These are phyloP conservation scores for Syndactyla subalaris DNA, from an alignment of 2,797 vertebrate genomes.

Conservation along the genomic window DNA sequence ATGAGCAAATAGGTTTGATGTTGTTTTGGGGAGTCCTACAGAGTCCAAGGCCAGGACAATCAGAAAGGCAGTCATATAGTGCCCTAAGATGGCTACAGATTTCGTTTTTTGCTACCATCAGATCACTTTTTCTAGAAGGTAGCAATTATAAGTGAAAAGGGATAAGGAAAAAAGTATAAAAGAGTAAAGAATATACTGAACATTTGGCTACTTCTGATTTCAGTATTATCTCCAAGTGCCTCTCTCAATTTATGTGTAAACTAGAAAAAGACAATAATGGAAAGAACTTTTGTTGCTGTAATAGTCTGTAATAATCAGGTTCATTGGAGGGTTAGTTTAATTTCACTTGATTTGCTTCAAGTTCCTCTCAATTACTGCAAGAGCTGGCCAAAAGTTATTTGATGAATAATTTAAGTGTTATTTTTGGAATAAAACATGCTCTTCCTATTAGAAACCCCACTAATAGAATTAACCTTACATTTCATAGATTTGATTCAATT, in stretches of 20 bases:
- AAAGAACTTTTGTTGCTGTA: background rate
- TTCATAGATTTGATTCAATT: background rate
- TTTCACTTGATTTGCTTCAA: background rate
- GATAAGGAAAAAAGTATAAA: background rate
- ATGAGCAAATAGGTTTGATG: background rate
- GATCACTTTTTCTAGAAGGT: background rate
- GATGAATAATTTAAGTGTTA: background rate
- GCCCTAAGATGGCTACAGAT: background rate
- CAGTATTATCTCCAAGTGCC: background rate
- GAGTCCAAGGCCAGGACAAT: background rate
- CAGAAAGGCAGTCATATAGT: background rate
- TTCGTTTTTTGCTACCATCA: background rate
- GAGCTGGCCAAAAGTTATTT: background rate
- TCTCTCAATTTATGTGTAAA: background rate
- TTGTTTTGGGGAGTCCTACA: background rate
- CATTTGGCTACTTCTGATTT: background rate
- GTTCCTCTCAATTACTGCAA: background rate
- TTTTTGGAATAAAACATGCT: background rate
- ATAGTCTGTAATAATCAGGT: background rate
- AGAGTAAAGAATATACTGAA: background rate
- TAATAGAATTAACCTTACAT: background rate
- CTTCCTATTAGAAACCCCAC: background rate
- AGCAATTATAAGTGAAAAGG: background rate
- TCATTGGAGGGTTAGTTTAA: background rate
- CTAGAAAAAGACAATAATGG: background rate